Percentiles rank a stretch among this genome's conserved stretches.
Conservation (phyloP, 1,140 invertebrate genomes). For the Zaprionus camerounensis region DNA sequence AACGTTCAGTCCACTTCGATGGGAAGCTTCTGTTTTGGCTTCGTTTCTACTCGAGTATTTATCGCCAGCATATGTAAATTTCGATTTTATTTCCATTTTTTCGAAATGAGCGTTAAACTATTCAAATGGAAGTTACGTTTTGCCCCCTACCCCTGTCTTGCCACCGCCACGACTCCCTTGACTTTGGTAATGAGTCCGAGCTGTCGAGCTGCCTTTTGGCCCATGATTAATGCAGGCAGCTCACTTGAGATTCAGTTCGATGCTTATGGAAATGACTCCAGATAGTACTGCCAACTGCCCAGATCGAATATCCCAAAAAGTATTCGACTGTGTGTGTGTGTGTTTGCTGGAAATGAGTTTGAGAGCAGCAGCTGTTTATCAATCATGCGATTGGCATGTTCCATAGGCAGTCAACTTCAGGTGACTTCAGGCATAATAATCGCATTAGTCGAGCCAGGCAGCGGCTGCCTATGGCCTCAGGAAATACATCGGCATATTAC, state of each 20-base stretch:
- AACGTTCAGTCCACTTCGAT: neutral
- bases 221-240: constrained; percentile 49
- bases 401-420: constrained; percentile 34
- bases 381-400: constrained; percentile 54
- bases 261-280: constrained; percentile 35
- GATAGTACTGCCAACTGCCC: constrained; percentile 8
- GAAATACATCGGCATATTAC: constrained; percentile 74
- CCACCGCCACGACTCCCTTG: neutral
- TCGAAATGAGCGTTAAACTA: constrained; percentile 13
- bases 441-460: constrained; percentile 60
- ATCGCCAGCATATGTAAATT: constrained; percentile 21
- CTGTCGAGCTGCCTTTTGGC: constrained; percentile 21
- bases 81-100: constrained; percentile 22
- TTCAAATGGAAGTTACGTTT: constrained; percentile 28
- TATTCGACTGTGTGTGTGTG: neutral
- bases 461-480: constrained; percentile 51
- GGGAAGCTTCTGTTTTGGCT: neutral
- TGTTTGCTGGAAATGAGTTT: constrained; percentile 33
- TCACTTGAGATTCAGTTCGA: constrained; percentile 40
- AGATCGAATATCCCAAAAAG: constrained; percentile 21
- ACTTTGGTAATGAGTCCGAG: constrained; percentile 28
- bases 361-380: constrained; percentile 46
- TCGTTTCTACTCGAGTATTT: constrained; percentile 14
- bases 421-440: constrained; percentile 70
- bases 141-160: neutral